Conservation (phyloP, 2,888 invertebrate genomes). For the Andrena flavipes region DNA sequence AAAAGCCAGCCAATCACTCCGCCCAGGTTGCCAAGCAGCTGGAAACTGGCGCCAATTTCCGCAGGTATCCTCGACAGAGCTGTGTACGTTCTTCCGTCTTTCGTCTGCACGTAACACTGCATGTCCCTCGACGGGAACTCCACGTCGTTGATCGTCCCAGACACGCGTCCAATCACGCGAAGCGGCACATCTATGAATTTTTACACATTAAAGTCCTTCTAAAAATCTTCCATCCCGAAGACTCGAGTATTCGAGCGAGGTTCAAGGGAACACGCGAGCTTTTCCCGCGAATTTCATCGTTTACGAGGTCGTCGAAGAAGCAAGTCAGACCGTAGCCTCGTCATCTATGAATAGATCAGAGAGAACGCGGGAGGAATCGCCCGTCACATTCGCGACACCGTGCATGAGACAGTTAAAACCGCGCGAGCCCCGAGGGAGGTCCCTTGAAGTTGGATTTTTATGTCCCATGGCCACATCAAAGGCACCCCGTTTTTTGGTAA, state of each 20-base stretch:
- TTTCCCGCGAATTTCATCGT: constrained; percentile 54
- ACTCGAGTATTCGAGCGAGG: neutral
- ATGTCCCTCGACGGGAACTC: constrained; percentile 91
- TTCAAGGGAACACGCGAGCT: constrained; percentile 61
- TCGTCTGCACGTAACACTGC: constrained; percentile 96
- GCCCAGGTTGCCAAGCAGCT: constrained; percentile 93
- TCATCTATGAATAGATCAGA: constrained; percentile 81
- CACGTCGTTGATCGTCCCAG: constrained; percentile 92
- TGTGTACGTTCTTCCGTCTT: constrained; percentile 95
- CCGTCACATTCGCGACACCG: constrained; percentile 43
- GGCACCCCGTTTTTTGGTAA: constrained; percentile 5
- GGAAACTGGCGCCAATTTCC: constrained; percentile 91
- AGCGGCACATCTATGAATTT: constrained; percentile 90
- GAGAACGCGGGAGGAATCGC: constrained; percentile 42
- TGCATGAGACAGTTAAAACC: constrained; percentile 19
- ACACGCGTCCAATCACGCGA: constrained; percentile 95
- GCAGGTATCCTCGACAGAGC: constrained; percentile 93
- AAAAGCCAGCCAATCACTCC: constrained; percentile 97
- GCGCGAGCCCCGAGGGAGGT: neutral
- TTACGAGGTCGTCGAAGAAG: constrained; percentile 64
- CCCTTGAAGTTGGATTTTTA: constrained; percentile 21
- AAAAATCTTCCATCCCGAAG: neutral
- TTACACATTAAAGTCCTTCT: neutral
- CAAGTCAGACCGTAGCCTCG: constrained; percentile 47
- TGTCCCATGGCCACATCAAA: constrained; percentile 30